Evolutionary conservation across 2,888 invertebrate genomes (phyloP).

Genomic region (Balanococcus diminutus): DNA sequence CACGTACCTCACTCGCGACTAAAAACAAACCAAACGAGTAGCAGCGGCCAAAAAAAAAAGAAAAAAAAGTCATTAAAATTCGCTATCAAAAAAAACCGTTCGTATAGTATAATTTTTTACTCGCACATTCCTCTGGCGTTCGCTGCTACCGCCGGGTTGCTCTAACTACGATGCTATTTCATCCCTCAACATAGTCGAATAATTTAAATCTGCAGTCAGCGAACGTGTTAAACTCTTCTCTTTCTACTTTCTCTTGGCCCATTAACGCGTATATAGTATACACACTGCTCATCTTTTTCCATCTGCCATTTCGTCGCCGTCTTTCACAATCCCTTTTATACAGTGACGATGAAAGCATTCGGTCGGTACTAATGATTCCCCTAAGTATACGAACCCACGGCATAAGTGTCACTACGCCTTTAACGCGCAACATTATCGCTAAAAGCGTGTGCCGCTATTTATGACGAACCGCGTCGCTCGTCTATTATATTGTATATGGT

Average conservation of each 20-base stretch:
- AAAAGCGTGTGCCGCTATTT: conserved; percentile 53
- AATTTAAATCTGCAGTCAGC: conserved; percentile 31
- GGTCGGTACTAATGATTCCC: conserved; percentile 53
- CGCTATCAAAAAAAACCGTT: not conserved
- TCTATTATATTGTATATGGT: conserved; percentile 25
- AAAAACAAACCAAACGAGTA: not conserved
- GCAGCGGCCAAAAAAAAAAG: not conserved
- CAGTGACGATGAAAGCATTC: conserved; percentile 47
- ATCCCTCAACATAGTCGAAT: conserved; percentile 3
- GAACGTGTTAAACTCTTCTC: conserved; percentile 26
- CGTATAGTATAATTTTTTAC: not conserved
- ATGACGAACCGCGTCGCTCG: conserved; percentile 51
- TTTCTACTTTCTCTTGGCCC: conserved; percentile 30
- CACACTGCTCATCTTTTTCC: conserved; percentile 38
- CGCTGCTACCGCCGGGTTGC: not conserved
- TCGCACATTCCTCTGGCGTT: not conserved
- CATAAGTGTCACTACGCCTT: conserved; percentile 47
- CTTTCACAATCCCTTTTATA: conserved; percentile 43
- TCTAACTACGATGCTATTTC: not conserved
- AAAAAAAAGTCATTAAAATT: not conserved
- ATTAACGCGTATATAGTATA: not conserved
- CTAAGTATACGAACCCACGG: conserved; percentile 52
- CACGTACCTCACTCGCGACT: not conserved
- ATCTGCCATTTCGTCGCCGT: conserved; percentile 37
- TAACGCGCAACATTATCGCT: conserved; percentile 46